Evolutionary conservation across 2,888 invertebrate genomes (phyloP), one percentile per base, ranked within the genome.

Genomic region (Andrena chrysosceles): DNA sequence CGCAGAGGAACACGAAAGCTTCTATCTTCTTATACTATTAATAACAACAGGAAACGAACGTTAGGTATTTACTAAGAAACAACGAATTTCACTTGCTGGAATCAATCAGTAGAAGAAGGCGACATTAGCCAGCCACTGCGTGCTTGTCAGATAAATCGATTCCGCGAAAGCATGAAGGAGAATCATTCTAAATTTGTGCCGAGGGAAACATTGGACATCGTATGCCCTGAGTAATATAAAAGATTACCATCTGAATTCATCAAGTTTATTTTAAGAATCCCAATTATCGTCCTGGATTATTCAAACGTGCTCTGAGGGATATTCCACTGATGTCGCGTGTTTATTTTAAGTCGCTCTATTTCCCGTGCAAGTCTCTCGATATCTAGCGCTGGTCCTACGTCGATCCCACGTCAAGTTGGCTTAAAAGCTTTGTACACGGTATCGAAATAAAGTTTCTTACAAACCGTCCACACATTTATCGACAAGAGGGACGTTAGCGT

Each of bases 321-420:
- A 49, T 49, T 62, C 52, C 52, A 73, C 33, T 68, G 78, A 73
- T 78, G 79, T 85, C 78, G 67, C 74, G 54, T 67, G 74, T 74
- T 82, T 85, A 78, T 85, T 85, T 79, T 66, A 75, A 71, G 76
- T 62, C 42, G 67, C 49, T 78, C 74, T 74, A 85, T 85, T 78
- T 79, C 68, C 60, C 42, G 26, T n/a, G 64, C 54, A 71, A 73
- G 79, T 35, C 75, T 64, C 77, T 59, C 52, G 71, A 56, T 59
- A 42, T 69, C 35, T 67, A 67, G 42, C 67, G 64, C 26, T 67
- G 70, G 70, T 31, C 69, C 66, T 66, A 29, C 23, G 56, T 31
- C 69, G 20, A 33, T 54, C 33, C 67, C 23, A 20, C 23, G 72
- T 67, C 60, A 62, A 23, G 60, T 13, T 35, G 23, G 48, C 64